phyloP scores from a whole-genome alignment of 30 jellyfish, hydroid and myxozoan species.

The Aurelia sp. region DNA sequence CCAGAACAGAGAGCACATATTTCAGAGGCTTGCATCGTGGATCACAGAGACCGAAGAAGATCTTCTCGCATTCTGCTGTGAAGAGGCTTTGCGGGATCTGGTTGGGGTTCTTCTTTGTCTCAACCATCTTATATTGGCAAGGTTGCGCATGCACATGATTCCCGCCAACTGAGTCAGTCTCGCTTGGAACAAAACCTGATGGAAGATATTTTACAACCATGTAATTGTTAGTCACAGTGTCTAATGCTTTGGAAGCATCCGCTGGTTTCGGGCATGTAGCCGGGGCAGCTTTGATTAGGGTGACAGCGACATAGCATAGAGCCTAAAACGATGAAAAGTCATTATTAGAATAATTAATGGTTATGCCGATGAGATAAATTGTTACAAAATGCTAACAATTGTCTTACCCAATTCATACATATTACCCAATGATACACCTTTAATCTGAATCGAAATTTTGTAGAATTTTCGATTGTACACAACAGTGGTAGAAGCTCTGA shows the following conservation, averaged over 20 bases:
- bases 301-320: background rate
- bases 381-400: too few relatives aligned
- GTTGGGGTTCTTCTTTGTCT: constrained; percentile 53
- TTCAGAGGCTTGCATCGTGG: constrained; percentile 53
- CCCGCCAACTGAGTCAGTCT: background rate
- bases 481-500: too few relatives aligned
- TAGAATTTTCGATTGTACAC: too few relatives aligned
- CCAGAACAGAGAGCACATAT: constrained; percentile 24
- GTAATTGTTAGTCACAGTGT: background rate
- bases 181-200: background rate
- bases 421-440: too few relatives aligned
- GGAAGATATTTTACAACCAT: constrained; percentile 8
- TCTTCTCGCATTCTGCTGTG: constrained; percentile 43
- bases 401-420: too few relatives aligned
- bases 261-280: constrained; percentile 15
- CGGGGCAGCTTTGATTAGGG: constrained; percentile 20
- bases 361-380: too few relatives aligned
- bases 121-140: constrained; percentile 47
- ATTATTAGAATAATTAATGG: too few relatives aligned
- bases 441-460: too few relatives aligned
- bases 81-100: constrained; percentile 47
- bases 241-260: constrained; percentile 36
- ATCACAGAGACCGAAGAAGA: constrained; percentile 22
- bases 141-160: background rate
- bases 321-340: background rate